These are phyloP conservation scores for Dendrolimus punctatus DNA, from an alignment of 1,140 invertebrate genomes.

Conservation along the genomic window DNA sequence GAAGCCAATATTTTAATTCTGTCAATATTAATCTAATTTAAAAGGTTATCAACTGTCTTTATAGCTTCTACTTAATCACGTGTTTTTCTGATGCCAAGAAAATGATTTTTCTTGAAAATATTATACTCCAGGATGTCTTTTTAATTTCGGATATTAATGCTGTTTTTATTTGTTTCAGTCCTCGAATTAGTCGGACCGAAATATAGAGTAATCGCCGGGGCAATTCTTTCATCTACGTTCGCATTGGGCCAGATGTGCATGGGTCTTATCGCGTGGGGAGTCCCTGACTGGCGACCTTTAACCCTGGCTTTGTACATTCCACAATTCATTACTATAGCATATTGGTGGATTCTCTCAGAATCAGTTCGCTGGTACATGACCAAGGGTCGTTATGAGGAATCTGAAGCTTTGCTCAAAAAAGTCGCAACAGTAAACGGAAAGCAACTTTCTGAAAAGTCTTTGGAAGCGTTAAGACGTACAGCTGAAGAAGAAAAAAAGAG, in stretches of 20 bases:
- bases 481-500: conserved; percentile 8
- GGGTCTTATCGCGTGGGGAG: conserved; percentile 77
- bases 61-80: too few species aligned
- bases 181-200: conserved; percentile 82
- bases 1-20: too few species aligned
- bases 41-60: too few species aligned
- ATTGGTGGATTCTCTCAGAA: conserved; percentile 76
- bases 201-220: conserved; percentile 79
- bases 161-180: conserved; percentile 65
- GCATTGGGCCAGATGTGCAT: conserved; percentile 79
- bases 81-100: too few species aligned
- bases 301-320: conserved; percentile 78
- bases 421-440: conserved; percentile 78
- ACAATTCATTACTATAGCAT: conserved; percentile 75
- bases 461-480: conserved; percentile 39
- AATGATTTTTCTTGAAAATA: background rate
- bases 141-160: too few species aligned
- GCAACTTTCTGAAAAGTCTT: conserved; percentile 65
- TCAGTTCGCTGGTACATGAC: conserved; percentile 84
- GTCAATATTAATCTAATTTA: too few species aligned
- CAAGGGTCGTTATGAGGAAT: conserved; percentile 77
- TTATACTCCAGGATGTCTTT: too few species aligned
- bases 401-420: conserved; percentile 72
- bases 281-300: conserved; percentile 79
- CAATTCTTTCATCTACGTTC: conserved; percentile 78